phyloP scores from a whole-genome alignment of 2,113 vertebrate species.

The Sphaerodactylus townsendi region DNA sequence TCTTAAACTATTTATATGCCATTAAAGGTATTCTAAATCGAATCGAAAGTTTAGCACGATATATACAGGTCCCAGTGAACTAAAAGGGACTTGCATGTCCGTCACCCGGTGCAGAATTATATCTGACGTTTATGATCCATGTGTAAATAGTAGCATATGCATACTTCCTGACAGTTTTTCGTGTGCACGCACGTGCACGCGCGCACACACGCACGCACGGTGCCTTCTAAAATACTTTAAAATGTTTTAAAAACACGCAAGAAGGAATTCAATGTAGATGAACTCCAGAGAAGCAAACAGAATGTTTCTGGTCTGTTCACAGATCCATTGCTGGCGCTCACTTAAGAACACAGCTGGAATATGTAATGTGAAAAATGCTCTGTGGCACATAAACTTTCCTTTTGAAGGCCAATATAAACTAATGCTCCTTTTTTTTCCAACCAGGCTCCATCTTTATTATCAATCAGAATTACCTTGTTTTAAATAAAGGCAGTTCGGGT shows the following conservation, averaged over 20 bases:
- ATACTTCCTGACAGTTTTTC: background rate
- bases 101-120: background rate
- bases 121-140: background rate
- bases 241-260: background rate
- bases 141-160: background rate
- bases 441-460: conserved; percentile 43
- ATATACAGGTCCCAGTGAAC: background rate
- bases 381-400: conserved; percentile 31
- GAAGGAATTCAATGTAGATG: background rate
- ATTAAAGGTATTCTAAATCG: too few relatives aligned
- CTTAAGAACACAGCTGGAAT: background rate
- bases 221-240: background rate
- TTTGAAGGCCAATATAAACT: conserved; percentile 24
- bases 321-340: background rate
- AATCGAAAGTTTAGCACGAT: background rate
- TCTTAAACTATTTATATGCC: too few relatives aligned
- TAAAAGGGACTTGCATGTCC: background rate
- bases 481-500: conserved; percentile 34
- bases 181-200: too few relatives aligned
- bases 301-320: background rate
- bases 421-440: conserved; percentile 11
- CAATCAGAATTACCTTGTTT: conserved; percentile 24
- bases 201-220: too few relatives aligned
- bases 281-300: background rate
- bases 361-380: conserved; percentile 24